A percentile compares a stretch with the other conserved stretches of the same genome.
These are phyloP conservation scores for Trachurus trachurus DNA, from an alignment of 2,797 vertebrate species.

Conservation along the genomic window DNA sequence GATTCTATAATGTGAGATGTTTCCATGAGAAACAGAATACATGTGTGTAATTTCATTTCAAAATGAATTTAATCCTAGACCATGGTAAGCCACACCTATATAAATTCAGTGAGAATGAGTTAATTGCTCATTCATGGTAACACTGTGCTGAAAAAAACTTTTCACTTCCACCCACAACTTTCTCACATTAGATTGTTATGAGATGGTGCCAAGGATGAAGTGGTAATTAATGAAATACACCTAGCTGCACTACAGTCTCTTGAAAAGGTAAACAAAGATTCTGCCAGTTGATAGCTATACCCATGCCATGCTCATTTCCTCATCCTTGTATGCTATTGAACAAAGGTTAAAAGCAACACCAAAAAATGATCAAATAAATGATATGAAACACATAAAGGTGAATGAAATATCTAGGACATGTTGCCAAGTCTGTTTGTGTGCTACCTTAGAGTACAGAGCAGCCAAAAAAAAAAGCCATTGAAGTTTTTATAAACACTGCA, in stretches of 20 bases:
- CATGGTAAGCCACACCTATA: neutral
- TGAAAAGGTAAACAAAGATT: slow-evolving; percentile 24
- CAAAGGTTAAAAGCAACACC: neutral
- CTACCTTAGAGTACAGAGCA: neutral
- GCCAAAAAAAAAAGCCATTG: neutral
- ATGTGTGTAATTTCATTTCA: slow-evolving; percentile 4
- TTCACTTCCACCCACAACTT: slow-evolving; percentile 32
- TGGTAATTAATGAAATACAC: slow-evolving; percentile 27
- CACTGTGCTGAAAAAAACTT: slow-evolving; percentile 9
- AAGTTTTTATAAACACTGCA: neutral
- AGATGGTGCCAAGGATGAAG: slow-evolving; percentile 13
- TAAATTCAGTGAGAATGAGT: slow-evolving; percentile 8
- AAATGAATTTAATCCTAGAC: neutral
- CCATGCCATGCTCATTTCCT: slow-evolving; percentile 16
- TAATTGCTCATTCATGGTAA: neutral
- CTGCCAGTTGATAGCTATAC: slow-evolving; percentile 25
- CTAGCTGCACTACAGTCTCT: slow-evolving; percentile 15
- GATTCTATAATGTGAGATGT: neutral
- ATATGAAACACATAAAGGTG: neutral
- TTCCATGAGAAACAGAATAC: neutral
- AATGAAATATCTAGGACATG: slow-evolving; percentile 3
- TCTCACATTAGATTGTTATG: slow-evolving; percentile 3
- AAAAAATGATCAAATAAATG: neutral
- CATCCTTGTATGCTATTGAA: neutral
- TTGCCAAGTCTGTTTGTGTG: neutral